phyloP scores from a whole-genome alignment of 2,113 vertebrate genomes.

The Coturnix japonica region DNA sequence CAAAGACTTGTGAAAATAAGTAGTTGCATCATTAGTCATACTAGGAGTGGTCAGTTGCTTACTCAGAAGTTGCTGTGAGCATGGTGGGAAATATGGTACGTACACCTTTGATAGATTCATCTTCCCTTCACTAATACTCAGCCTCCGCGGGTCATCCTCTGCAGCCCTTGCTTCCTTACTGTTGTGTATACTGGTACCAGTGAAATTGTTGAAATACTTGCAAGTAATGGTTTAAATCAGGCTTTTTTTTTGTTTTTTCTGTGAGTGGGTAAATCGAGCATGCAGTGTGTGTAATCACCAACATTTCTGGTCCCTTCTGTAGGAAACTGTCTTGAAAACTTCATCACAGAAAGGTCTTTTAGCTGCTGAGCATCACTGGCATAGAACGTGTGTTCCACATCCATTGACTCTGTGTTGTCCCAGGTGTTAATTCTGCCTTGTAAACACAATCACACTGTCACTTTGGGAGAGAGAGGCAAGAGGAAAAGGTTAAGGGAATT shows the following conservation, averaged over 20 bases:
- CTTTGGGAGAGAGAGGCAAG: neutral
- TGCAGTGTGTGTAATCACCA: neutral
- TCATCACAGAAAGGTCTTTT: neutral
- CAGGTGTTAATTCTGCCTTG: neutral
- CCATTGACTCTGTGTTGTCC: neutral
- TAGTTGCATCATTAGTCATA: conserved; percentile 25
- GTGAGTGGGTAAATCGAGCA: neutral
- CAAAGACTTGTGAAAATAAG: neutral
- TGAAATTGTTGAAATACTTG: neutral
- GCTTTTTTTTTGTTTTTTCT: neutral
- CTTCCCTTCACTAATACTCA: neutral
- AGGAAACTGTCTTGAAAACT: neutral
- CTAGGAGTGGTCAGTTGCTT: conserved; percentile 8
- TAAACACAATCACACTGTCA: neutral
- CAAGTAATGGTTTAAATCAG: neutral
- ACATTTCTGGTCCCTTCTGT: neutral
- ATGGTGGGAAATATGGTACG: neutral
- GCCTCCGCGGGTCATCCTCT: neutral
- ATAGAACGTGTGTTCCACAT: neutral
- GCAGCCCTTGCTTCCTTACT: neutral
- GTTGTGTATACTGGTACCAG: neutral
- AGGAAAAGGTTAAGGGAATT: neutral
- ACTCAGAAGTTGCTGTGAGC: neutral
- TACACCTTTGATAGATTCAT: neutral
- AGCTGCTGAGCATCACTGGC: neutral